A percentile compares a stretch with the other conserved stretches of the same genome.
Conservation (phyloP, 2,888 invertebrate genomes). For the Apantesis nais region DNA sequence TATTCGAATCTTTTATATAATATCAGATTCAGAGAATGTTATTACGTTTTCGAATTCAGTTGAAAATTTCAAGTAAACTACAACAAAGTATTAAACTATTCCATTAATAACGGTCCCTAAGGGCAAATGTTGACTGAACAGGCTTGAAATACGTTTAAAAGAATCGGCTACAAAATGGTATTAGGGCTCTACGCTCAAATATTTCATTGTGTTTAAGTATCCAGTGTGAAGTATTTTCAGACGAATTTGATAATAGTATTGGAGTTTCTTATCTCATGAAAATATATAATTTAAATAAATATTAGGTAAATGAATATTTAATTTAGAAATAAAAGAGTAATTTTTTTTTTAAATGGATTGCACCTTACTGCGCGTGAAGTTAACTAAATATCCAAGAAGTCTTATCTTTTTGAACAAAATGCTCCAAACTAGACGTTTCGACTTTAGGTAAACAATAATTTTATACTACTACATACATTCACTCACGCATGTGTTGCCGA, state of each 20-base stretch:
- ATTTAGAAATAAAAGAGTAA: background rate
- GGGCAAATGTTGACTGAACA: background rate
- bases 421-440: too few relatives aligned
- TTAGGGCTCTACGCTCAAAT: background rate
- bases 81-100: background rate
- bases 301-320: background rate
- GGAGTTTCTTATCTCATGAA: background rate
- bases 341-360: background rate
- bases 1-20: too few relatives aligned
- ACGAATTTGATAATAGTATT: background rate
- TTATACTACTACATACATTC: too few relatives aligned
- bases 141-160: background rate
- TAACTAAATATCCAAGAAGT: too few relatives aligned
- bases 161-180: background rate
- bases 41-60: too few relatives aligned
- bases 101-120: background rate
- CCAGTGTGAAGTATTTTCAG: background rate
- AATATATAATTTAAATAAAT: background rate
- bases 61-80: too few relatives aligned
- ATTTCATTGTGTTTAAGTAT: background rate
- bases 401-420: too few relatives aligned
- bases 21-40: too few relatives aligned
- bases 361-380: too few relatives aligned
- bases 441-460: too few relatives aligned
- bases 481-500: too few relatives aligned